Evolutionary conservation across 2,888 invertebrate species (phyloP).

Genomic region (Mythimna vitellina): DNA sequence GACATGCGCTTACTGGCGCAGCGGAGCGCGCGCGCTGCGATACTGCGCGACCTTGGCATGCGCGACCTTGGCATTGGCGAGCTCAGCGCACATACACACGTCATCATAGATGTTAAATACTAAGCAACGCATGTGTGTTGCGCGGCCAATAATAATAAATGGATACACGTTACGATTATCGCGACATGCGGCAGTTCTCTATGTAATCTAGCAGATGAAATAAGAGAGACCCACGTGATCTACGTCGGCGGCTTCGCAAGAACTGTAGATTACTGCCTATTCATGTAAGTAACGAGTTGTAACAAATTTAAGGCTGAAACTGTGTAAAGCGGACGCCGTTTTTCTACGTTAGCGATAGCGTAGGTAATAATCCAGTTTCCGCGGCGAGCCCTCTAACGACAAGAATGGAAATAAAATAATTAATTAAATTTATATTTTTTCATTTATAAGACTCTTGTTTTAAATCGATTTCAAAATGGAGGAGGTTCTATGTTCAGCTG

Average conservation of each 20-base stretch:
- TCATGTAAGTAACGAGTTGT: background rate
- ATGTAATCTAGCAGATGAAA: constrained; percentile 10
- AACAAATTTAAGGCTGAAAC: too few species aligned
- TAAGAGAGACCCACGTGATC: constrained; percentile 8
- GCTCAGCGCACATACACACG: constrained; percentile 16
- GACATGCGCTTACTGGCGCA: background rate
- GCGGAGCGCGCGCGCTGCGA: too few species aligned
- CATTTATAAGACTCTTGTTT: too few species aligned
- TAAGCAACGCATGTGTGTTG: constrained; percentile 27
- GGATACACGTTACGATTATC: background rate
- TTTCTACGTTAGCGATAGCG: too few species aligned
- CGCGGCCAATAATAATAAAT: constrained; percentile 10
- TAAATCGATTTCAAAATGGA: too few species aligned
- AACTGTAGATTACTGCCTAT: background rate
- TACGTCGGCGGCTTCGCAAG: background rate
- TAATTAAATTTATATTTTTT: too few species aligned
- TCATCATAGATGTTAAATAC: constrained; percentile 33
- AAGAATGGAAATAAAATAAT: too few species aligned
- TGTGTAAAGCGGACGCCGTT: too few species aligned
- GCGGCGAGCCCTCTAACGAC: too few species aligned
- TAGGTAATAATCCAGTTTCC: too few species aligned
- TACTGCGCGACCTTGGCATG: constrained; percentile 58
- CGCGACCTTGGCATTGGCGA: constrained; percentile 61
- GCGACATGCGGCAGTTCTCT: constrained; percentile 5
- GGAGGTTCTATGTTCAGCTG: too few species aligned